phyloP scores from a whole-genome alignment of 2,888 invertebrate genomes.

The Micoletzkya japonica region DNA sequence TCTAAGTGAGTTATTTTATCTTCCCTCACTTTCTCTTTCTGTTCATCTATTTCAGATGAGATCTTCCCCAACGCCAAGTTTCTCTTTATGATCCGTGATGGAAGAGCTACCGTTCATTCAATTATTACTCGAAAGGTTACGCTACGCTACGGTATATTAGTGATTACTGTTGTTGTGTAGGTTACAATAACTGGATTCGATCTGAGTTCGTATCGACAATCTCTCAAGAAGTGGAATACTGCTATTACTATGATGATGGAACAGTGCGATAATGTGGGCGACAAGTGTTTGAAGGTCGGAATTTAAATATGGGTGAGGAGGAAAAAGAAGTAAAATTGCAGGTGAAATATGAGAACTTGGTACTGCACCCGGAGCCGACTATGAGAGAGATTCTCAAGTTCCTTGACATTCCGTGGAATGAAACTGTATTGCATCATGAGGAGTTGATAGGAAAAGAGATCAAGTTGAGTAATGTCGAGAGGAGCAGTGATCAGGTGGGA shows the following conservation, averaged over 20 bases:
- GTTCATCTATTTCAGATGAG: slow-evolving; percentile 72
- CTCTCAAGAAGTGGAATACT: slow-evolving; percentile 89
- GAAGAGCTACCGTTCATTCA: slow-evolving; percentile 95
- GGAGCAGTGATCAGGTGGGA: slow-evolving; percentile 46
- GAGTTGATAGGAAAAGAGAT: slow-evolving; percentile 83
- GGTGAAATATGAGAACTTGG: slow-evolving; percentile 95
- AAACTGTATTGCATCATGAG: slow-evolving; percentile 91
- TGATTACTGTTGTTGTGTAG: slow-evolving; percentile 50
- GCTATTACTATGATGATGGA: slow-evolving; percentile 81
- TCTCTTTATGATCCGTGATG: slow-evolving; percentile 96
- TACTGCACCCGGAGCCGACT: slow-evolving; percentile 86
- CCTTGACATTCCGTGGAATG: slow-evolving; percentile 90
- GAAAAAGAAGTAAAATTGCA: slow-evolving; percentile 74
- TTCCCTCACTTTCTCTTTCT: neutral
- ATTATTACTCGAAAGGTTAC: slow-evolving; percentile 84
- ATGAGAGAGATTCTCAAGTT: slow-evolving; percentile 85
- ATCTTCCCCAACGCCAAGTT: slow-evolving; percentile 97
- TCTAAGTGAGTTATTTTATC: slow-evolving; percentile 72
- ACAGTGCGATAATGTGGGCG: slow-evolving; percentile 73
- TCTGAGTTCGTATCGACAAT: slow-evolving; percentile 85
- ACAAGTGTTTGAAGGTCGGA: slow-evolving; percentile 54
- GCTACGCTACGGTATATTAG: neutral
- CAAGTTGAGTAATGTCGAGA: slow-evolving; percentile 55
- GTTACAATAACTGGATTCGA: slow-evolving; percentile 89
- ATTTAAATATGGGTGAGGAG: neutral